phyloP scores from a whole-genome alignment of 1,140 invertebrate species.

The Heliconius hermathena region DNA sequence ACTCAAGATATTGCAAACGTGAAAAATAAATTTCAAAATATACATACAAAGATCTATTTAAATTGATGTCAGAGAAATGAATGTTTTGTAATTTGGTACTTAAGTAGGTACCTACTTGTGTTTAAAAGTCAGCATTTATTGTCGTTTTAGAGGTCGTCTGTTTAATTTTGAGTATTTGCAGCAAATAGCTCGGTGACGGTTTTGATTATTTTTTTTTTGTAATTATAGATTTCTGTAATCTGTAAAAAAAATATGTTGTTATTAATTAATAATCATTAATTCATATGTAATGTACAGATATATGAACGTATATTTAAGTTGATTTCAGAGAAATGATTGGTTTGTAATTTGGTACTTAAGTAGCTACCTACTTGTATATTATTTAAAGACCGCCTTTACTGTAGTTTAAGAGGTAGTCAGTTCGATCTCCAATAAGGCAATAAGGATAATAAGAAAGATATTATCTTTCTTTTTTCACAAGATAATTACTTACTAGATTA shows the following conservation, averaged over 20 bases:
- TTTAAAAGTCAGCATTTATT: not conserved
- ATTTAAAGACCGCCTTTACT: too few species aligned
- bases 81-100: slow-evolving; percentile 1
- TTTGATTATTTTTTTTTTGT: not conserved
- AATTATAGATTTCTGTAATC: too few species aligned
- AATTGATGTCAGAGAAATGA: slow-evolving; percentile 12
- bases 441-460: too few species aligned
- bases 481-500: too few species aligned
- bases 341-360: too few species aligned
- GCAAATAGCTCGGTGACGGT: not conserved
- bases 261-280: too few species aligned
- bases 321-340: not conserved
- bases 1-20: slow-evolving; percentile 13
- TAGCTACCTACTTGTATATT: too few species aligned
- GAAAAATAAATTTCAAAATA: slow-evolving; percentile 18
- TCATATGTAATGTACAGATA: not conserved
- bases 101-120: not conserved
- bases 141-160: not conserved
- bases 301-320: not conserved
- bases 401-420: too few species aligned
- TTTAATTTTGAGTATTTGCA: not conserved
- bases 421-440: too few species aligned
- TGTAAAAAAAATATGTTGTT: too few species aligned
- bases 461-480: too few species aligned
- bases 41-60: slow-evolving; percentile 15